Base-by-base conservation (phyloP, 2,797 vertebrate species). In the Sternarchorhynchus goeldii region DNA sequence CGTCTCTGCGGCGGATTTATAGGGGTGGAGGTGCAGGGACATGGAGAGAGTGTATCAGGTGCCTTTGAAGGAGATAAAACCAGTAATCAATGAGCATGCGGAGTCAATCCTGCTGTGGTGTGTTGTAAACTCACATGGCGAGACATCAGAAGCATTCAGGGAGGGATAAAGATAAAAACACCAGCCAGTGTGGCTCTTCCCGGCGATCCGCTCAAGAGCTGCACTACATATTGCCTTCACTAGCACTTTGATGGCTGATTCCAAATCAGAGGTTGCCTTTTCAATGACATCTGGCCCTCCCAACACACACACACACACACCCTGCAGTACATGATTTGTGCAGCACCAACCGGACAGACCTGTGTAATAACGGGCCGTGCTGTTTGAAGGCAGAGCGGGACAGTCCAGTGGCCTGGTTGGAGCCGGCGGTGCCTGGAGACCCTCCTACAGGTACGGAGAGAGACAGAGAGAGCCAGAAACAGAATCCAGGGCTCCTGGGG, bases 401-500 rank as follows among this genome's bases (percentile, higher is more conserved):
- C 81, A 84, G 86, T 90, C 85, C 90, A 91, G 84, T 84, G 87
- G 88, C 89, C 86, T 87, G 80, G 82, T 85, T 82, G 85, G 78
- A 83, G 86, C 82, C 70, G 55, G 59, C 65, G 73, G 90, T 90
- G 90, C 87, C 92, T 91, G 82, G 92, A 94, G 92, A 93, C 90
- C 25, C 89, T 91, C 87, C 89, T 90, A 88, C 86, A 88, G 89
- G 90, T 89, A 87, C 78, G 21, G 86, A 91, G 87, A 91, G 85
- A 39, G 45, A 78, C 41, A 82, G 76, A 78, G 70, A 81, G 81
- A 82, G 75, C 81, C 76, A 85, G 79, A 85, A 92, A 88, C 90
- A 91, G 91, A 91, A 89, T 86, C 84, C 32, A 4, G 86, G 88
- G 88, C 91, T 90, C 92, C 84, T 91, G 91, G 90, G 91, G 88